Conservation (phyloP, 2,888 invertebrate genomes). For the Pandemis heparana region DNA sequence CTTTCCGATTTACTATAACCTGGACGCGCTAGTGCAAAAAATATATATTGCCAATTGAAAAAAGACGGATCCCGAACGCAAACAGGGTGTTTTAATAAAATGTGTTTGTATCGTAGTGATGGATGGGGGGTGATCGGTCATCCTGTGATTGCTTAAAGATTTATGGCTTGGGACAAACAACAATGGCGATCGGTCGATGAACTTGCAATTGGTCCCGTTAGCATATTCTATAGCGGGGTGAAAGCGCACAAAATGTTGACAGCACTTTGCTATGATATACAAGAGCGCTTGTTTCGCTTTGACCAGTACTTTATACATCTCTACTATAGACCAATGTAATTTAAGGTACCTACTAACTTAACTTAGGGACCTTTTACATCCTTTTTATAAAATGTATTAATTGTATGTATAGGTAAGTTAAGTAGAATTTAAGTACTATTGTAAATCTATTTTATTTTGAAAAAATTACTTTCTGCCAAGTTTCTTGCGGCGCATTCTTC, state of each 20-base stretch:
- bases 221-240: not conserved
- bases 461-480: no score
- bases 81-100: constrained; percentile 33
- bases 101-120: constrained; percentile 38
- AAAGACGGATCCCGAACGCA: constrained; percentile 2
- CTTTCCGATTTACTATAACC: not conserved
- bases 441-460: no score
- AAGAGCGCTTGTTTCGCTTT: no score
- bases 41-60: not conserved
- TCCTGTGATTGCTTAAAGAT: constrained; percentile 34
- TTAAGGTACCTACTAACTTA: no score
- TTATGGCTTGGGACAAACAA: constrained; percentile 30
- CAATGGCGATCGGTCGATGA: constrained; percentile 8
- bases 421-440: no score
- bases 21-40: not conserved
- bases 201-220: not conserved
- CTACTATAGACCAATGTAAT: no score
- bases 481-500: no score
- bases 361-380: no score
- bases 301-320: no score
- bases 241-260: not conserved
- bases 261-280: no score
- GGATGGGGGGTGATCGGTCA: constrained; percentile 37
- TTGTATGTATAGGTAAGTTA: no score
- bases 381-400: no score